A percentile compares a stretch with the other conserved stretches of the same genome.
Evolutionary conservation across 1,140 invertebrate genomes (phyloP).

Genomic region (Papilio aristodemus): DNA sequence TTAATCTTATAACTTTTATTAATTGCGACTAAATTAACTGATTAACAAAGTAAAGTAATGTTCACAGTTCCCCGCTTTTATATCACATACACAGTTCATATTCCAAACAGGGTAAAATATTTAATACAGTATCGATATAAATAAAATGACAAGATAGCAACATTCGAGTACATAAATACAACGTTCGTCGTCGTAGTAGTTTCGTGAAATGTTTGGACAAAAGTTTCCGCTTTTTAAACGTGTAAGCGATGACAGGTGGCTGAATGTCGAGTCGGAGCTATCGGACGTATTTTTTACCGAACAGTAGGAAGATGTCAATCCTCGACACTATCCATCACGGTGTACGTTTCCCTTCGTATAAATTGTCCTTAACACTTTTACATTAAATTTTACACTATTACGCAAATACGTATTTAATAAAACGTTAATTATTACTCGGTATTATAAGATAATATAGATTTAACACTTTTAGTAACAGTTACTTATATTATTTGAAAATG

Average conservation of each 20-base stretch:
- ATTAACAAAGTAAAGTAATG: no score
- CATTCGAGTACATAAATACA: constrained; percentile 22
- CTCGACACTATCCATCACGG: constrained; percentile 33
- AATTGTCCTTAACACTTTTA: constrained; percentile 22
- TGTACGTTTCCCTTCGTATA: constrained; percentile 31
- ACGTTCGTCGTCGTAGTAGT: constrained; percentile 19
- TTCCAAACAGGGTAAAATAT: background rate
- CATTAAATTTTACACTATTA: constrained; percentile 5
- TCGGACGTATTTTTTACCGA: constrained; percentile 34
- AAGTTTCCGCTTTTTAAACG: constrained; percentile 33
- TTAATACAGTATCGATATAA: background rate
- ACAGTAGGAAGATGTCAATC: constrained; percentile 35
- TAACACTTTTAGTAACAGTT: no score
- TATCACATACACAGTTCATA: background rate
- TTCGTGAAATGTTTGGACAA: constrained; percentile 31
- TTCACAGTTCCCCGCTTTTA: background rate
- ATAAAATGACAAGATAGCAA: constrained; percentile 10
- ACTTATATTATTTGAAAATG: no score
- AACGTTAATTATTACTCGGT: no score
- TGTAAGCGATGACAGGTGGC: constrained; percentile 32
- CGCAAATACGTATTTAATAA: background rate
- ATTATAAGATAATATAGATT: no score
- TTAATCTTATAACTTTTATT: no score
- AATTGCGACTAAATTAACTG: no score
- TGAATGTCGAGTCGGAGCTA: constrained; percentile 30